phyloP scores from a whole-genome alignment of 92 coral and sea anemone species.

The Porites rus region DNA sequence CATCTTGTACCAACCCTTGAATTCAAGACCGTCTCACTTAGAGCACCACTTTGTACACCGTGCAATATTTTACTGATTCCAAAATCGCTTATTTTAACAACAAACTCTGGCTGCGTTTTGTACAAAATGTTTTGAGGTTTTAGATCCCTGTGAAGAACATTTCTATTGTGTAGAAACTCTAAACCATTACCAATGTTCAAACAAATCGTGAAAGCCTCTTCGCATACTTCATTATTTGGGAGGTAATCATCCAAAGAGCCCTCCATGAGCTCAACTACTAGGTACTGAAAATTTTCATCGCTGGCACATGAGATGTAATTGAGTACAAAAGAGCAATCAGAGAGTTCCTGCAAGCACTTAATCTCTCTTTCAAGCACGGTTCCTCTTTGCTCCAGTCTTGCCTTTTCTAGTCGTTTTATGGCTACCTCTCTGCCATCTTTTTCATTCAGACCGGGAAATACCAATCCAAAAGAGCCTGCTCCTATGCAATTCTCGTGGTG shows the following conservation, averaged over 20 bases:
- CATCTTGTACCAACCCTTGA: slow-evolving; percentile 55
- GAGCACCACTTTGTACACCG: neutral
- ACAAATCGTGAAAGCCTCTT: slow-evolving; percentile 24
- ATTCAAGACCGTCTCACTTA: slow-evolving; percentile 11
- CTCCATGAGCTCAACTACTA: slow-evolving; percentile 69
- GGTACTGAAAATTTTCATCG: slow-evolving; percentile 50
- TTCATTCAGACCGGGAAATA: slow-evolving; percentile 58
- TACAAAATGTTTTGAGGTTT: slow-evolving; percentile 67
- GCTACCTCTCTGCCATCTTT: slow-evolving; percentile 77
- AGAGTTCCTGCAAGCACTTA: slow-evolving; percentile 17
- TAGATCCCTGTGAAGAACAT: slow-evolving; percentile 64
- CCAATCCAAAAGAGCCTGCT: slow-evolving; percentile 44
- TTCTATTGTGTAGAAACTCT: slow-evolving; percentile 33
- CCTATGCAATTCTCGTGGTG: slow-evolving; percentile 50
- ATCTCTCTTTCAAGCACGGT: slow-evolving; percentile 43
- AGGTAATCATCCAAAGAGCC: slow-evolving; percentile 56
- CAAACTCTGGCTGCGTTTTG: slow-evolving; percentile 8
- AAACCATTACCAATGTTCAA: slow-evolving; percentile 34
- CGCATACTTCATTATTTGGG: neutral
- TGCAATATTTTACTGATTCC: slow-evolving; percentile 48
- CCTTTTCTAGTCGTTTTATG: slow-evolving; percentile 63
- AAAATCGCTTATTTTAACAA: slow-evolving; percentile 54
- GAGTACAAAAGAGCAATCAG: slow-evolving; percentile 58
- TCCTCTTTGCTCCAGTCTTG: neutral
- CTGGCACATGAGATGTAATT: slow-evolving; percentile 35